Evolutionary conservation across 1,140 invertebrate genomes (phyloP).

Genomic region (Drosophila arawakana): DNA sequence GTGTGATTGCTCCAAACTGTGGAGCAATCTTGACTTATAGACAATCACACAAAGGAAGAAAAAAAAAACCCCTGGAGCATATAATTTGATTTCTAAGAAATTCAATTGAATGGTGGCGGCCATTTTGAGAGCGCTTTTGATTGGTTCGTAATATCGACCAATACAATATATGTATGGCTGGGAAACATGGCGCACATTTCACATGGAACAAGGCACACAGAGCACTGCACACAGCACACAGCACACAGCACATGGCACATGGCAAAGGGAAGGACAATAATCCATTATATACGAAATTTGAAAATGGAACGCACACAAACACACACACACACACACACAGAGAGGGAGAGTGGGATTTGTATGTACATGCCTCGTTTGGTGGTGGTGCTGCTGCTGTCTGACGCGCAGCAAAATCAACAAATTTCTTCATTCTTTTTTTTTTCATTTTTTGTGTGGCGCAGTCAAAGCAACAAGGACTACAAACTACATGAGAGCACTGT

Average conservation of each 20-base stretch:
- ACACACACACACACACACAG: slow-evolving; percentile 40
- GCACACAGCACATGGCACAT: slow-evolving; percentile 56
- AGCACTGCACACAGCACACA: neutral
- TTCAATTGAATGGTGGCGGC: slow-evolving; percentile 80
- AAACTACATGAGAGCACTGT: slow-evolving; percentile 48
- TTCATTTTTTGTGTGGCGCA: slow-evolving; percentile 28
- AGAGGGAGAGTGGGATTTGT: slow-evolving; percentile 6
- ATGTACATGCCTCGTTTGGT: slow-evolving; percentile 19
- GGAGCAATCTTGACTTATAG: slow-evolving; percentile 7
- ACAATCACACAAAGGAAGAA: neutral
- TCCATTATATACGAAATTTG: slow-evolving; percentile 84
- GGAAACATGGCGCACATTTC: neutral
- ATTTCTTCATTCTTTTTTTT: slow-evolving; percentile 38
- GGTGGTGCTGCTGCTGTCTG: slow-evolving; percentile 56
- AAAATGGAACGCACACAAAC: slow-evolving; percentile 72
- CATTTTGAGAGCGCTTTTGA: slow-evolving; percentile 84
- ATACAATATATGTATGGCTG: slow-evolving; percentile 64
- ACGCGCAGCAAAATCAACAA: slow-evolving; percentile 64
- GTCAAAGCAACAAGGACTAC: slow-evolving; percentile 61
- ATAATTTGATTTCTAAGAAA: slow-evolving; percentile 61
- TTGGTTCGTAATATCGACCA: slow-evolving; percentile 84
- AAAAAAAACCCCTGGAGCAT: neutral
- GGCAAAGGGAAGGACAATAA: slow-evolving; percentile 80
- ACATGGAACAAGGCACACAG: slow-evolving; percentile 15
- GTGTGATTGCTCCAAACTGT: neutral